These are phyloP conservation scores for Mechanitis mazaeus DNA, from an alignment of 2,888 invertebrate genomes.

Conservation along the genomic window DNA sequence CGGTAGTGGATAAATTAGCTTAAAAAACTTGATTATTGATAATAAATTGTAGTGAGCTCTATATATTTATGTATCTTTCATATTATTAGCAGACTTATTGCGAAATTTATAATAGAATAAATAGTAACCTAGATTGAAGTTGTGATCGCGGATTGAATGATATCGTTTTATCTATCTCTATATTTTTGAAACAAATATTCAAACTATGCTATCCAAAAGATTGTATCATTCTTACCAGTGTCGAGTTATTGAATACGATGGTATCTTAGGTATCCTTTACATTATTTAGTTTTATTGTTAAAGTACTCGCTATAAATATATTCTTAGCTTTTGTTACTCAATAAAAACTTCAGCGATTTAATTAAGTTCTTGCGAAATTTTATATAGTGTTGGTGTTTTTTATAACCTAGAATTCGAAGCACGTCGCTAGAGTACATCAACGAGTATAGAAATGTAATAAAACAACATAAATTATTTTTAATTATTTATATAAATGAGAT, in stretches of 20 bases:
- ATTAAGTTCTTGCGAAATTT: too few species aligned
- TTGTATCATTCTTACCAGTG: constrained; percentile 46
- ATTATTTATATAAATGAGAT: too few species aligned
- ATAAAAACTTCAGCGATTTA: not conserved
- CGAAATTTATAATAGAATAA: not conserved
- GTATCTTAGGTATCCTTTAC: constrained; percentile 9
- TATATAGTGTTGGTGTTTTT: too few species aligned
- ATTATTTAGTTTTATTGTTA: constrained; percentile 3
- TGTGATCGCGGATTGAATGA: not conserved
- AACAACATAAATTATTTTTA: too few species aligned
- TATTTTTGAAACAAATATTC: constrained; percentile 51
- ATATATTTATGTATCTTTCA: not conserved
- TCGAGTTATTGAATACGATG: constrained; percentile 36
- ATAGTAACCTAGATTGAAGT: not conserved
- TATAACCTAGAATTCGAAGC: too few species aligned
- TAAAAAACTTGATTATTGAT: constrained; percentile 59
- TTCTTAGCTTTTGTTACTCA: not conserved
- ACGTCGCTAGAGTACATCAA: too few species aligned
- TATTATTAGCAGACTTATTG: too few species aligned
- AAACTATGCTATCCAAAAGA: constrained; percentile 40
- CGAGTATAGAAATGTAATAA: too few species aligned
- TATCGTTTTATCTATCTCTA: constrained; percentile 33
- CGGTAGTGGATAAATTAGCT: constrained; percentile 55
- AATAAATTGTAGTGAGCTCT: constrained; percentile 11
- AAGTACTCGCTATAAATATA: constrained; percentile 1